A percentile compares a stretch with the other conserved stretches of the same genome.
phyloP scores from a whole-genome alignment of 2,797 vertebrate genomes.

The Hoplostethus atlanticus region DNA sequence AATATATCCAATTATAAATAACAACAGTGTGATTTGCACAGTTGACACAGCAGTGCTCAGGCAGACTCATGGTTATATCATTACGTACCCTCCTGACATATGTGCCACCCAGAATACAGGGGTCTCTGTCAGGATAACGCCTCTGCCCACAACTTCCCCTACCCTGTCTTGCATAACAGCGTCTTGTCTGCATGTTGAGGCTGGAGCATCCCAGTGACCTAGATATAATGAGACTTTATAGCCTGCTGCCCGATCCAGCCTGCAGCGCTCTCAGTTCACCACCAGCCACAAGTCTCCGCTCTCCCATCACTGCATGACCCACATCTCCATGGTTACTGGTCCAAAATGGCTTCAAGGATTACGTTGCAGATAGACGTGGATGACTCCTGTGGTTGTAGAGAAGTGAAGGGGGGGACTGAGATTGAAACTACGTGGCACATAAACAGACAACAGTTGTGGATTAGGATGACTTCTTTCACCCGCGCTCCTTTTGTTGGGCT shows the following conservation, averaged over 20 bases:
- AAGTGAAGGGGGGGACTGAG: constrained; percentile 50
- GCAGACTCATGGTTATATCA: constrained; percentile 51
- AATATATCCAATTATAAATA: constrained; percentile 7
- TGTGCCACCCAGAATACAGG: constrained; percentile 57
- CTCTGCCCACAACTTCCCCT: constrained; percentile 54
- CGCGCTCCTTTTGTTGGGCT: constrained; percentile 44
- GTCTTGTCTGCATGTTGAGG: constrained; percentile 78
- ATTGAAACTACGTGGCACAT: constrained; percentile 13
- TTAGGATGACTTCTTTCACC: constrained; percentile 70
- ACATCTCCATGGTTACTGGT: constrained; percentile 82
- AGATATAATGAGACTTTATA: constrained; percentile 81
- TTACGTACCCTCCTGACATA: constrained; percentile 53
- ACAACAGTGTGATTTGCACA: constrained; percentile 36
- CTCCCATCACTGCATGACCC: constrained; percentile 77
- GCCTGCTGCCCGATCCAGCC: constrained; percentile 62
- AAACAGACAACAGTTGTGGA: constrained; percentile 62
- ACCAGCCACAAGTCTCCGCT: constrained; percentile 68
- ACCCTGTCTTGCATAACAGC: constrained; percentile 78
- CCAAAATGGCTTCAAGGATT: constrained; percentile 74
- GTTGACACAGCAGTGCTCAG: constrained; percentile 51
- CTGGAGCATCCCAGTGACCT: constrained; percentile 84
- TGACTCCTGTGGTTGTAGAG: constrained; percentile 50
- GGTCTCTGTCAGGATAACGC: constrained; percentile 55
- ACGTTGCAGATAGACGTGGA: constrained; percentile 26
- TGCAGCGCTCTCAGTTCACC: constrained; percentile 70